These are phyloP conservation scores for Drosophila serrata DNA, from an alignment of 1,140 invertebrate genomes.

Conservation along the genomic window DNA sequence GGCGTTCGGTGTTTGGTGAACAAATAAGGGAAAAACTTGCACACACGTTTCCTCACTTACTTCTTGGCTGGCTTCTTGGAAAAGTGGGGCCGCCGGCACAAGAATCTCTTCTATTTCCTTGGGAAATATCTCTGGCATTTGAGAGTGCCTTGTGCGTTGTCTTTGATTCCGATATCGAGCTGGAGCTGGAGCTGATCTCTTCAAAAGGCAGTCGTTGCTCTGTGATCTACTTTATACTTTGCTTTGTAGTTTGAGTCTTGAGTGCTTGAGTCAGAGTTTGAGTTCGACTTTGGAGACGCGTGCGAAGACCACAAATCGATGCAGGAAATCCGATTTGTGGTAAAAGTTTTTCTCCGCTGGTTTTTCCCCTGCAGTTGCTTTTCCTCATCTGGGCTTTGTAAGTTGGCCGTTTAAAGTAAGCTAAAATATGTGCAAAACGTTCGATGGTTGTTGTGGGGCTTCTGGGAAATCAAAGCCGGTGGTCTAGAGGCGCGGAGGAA, in stretches of 20 bases:
- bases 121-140: conserved; percentile 80
- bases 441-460: conserved; percentile 32
- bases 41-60: conserved; percentile 50
- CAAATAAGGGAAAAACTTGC: conserved; percentile 80
- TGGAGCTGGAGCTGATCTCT: conserved; percentile 6
- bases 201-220: conserved; percentile 32
- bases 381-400: conserved; percentile 22
- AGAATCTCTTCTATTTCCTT: conserved; percentile 81
- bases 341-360: conserved; percentile 63
- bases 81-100: conserved; percentile 39
- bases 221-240: conserved; percentile 60
- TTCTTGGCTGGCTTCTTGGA: conserved; percentile 56
- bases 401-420: conserved; percentile 51
- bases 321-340: conserved; percentile 80
- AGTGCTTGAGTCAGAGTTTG: neutral
- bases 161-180: conserved; percentile 41
- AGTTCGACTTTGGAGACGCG: conserved; percentile 30
- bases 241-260: conserved; percentile 3
- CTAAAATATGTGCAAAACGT: conserved; percentile 41
- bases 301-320: conserved; percentile 62
- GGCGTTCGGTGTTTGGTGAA: conserved; percentile 28
- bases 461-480: conserved; percentile 44
- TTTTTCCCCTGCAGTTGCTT: neutral
- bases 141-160: conserved; percentile 28
- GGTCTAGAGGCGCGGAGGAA: conserved; percentile 6